phyloP scores from a whole-genome alignment of 2,797 vertebrate genomes.

The Pachyuromys duprasi region DNA sequence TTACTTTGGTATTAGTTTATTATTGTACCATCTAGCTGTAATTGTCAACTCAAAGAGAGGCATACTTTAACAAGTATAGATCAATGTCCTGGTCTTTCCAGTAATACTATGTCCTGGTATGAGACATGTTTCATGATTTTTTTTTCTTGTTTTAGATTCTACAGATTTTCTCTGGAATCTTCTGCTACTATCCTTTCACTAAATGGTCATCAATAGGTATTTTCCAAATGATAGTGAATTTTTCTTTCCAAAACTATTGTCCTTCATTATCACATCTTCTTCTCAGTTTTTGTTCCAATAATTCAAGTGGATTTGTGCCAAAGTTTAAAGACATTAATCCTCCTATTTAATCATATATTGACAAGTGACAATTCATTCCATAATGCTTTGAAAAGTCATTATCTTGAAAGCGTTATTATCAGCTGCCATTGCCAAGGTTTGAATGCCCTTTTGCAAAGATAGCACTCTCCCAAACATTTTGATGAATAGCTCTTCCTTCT shows the following conservation, averaged over 20 bases:
- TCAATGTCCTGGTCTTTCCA: background rate
- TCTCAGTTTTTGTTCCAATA: background rate
- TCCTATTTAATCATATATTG: background rate
- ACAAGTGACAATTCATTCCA: background rate
- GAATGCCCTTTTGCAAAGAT: background rate
- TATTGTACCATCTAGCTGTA: background rate
- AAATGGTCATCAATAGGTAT: background rate
- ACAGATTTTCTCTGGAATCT: background rate
- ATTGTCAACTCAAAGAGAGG: background rate
- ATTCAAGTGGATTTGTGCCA: background rate
- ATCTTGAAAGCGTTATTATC: background rate
- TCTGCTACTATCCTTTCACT: fast-evolving
- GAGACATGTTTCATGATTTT: background rate
- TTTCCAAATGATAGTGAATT: background rate
- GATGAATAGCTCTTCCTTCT: background rate
- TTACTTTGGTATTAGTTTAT: background rate
- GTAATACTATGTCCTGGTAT: background rate
- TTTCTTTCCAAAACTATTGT: background rate
- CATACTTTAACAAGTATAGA: background rate
- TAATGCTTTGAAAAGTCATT: background rate
- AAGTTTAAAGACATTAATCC: background rate
- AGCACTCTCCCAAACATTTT: background rate
- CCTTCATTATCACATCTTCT: fast-evolving
- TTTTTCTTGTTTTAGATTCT: background rate
- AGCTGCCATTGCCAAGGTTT: background rate